phyloP scores from a whole-genome alignment of 2,888 invertebrate genomes.

The Epinotia bilunana region DNA sequence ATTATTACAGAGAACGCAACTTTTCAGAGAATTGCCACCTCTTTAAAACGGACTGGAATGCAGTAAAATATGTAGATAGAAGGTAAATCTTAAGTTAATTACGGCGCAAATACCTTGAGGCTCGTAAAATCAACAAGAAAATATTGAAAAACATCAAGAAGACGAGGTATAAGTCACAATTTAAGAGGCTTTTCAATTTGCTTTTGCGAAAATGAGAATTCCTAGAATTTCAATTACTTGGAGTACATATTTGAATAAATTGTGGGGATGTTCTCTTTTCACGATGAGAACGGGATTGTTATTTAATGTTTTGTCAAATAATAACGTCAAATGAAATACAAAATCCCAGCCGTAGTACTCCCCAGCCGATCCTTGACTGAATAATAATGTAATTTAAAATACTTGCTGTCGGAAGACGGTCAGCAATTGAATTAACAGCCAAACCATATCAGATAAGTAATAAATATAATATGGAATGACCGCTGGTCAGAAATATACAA shows the following conservation, averaged over 20 bases:
- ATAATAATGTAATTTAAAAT: no score
- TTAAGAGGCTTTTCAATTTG: not conserved
- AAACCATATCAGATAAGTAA: no score
- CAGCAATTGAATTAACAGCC: no score
- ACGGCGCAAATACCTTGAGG: not conserved
- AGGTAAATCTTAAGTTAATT: constrained; percentile 15
- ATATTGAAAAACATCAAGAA: not conserved
- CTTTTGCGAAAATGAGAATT: constrained; percentile 4
- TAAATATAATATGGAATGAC: no score
- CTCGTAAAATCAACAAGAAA: constrained; percentile 1
- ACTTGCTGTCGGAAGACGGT: no score
- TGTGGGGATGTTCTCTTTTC: not conserved
- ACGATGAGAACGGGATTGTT: not conserved
- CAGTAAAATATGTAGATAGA: constrained; percentile 15
- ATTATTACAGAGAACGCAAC: not conserved
- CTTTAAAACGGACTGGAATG: not conserved
- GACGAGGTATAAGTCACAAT: not conserved
- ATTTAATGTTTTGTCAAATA: not conserved
- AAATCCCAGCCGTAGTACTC: no score
- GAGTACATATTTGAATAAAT: not conserved
- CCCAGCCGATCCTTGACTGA: no score
- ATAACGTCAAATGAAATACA: not conserved
- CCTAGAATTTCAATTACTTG: not conserved
- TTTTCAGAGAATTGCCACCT: not conserved
- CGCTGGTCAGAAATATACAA: not conserved